phyloP scores from a whole-genome alignment of 2,113 vertebrate species.

The Syrmaticus mikado region DNA sequence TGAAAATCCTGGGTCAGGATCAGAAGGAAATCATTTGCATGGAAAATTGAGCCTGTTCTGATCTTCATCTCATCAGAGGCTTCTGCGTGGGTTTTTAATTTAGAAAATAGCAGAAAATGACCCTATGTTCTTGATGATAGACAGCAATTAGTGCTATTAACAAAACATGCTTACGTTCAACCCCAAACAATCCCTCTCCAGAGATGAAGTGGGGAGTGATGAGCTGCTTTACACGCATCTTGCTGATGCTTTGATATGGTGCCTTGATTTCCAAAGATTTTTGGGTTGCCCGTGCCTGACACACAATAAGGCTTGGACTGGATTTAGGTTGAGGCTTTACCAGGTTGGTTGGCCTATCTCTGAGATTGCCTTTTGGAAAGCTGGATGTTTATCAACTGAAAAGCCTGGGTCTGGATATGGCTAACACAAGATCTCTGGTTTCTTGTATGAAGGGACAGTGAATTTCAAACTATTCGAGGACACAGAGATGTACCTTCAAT shows the following conservation, averaged over 20 bases:
- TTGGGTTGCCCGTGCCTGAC: not conserved
- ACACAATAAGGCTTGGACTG: not conserved
- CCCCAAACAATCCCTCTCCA: not conserved
- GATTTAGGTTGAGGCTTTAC: not conserved
- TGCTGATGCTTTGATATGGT: not conserved
- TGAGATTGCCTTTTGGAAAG: not conserved
- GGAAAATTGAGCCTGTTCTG: conserved; percentile 23
- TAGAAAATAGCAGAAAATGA: conserved; percentile 57
- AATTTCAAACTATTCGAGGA: not conserved
- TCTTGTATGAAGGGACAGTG: not conserved
- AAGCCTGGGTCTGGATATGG: not conserved
- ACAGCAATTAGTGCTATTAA: conserved; percentile 30
- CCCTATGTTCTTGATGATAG: conserved; percentile 18
- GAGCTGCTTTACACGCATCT: not conserved
- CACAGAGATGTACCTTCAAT: not conserved
- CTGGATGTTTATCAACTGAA: not conserved
- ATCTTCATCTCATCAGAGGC: conserved; percentile 49
- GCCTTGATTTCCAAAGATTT: not conserved
- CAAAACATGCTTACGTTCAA: not conserved
- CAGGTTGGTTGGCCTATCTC: not conserved
- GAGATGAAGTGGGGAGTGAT: not conserved
- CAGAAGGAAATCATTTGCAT: conserved; percentile 47
- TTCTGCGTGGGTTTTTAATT: conserved; percentile 45
- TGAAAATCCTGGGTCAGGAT: conserved; percentile 46
- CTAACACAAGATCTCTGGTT: not conserved